Evolutionary conservation across 2,888 invertebrate species (phyloP).

Genomic region (Diloba caeruleocephala): DNA sequence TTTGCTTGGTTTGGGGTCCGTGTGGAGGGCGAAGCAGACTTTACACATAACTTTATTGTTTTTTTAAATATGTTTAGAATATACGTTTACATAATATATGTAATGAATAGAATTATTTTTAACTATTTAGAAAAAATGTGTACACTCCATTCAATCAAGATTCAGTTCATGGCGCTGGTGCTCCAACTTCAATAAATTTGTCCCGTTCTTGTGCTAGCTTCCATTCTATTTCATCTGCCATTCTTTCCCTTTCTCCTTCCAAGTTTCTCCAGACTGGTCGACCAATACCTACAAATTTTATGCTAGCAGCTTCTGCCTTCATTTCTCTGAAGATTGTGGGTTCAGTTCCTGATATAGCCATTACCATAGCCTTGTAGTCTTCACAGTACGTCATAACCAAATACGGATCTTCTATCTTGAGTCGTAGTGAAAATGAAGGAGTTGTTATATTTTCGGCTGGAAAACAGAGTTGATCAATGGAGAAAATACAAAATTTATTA

Average conservation of each 20-base stretch:
- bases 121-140: too few relatives aligned
- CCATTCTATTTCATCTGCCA: conserved; percentile 10
- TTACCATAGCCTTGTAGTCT: conserved; percentile 59
- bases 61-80: too few relatives aligned
- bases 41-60: too few relatives aligned
- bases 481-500: too few relatives aligned
- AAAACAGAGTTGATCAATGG: conserved; percentile 21
- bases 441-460: conserved; percentile 52
- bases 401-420: conserved; percentile 73
- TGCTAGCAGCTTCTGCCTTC: conserved; percentile 56
- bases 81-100: too few relatives aligned
- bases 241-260: conserved; percentile 26
- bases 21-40: too few relatives aligned
- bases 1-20: too few relatives aligned
- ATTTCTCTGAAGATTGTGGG: conserved; percentile 60
- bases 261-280: conserved; percentile 57
- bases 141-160: conserved; percentile 2
- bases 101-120: too few relatives aligned
- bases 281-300: conserved; percentile 68
- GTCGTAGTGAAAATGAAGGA: conserved; percentile 56
- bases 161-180: not conserved
- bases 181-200: conserved; percentile 15
- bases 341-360: conserved; percentile 67
- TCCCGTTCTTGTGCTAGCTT: conserved; percentile 12
- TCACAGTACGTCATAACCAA: conserved; percentile 73